Base-by-base conservation (phyloP, 2,113 vertebrate genomes). In the Gallinago undulata region DNA sequence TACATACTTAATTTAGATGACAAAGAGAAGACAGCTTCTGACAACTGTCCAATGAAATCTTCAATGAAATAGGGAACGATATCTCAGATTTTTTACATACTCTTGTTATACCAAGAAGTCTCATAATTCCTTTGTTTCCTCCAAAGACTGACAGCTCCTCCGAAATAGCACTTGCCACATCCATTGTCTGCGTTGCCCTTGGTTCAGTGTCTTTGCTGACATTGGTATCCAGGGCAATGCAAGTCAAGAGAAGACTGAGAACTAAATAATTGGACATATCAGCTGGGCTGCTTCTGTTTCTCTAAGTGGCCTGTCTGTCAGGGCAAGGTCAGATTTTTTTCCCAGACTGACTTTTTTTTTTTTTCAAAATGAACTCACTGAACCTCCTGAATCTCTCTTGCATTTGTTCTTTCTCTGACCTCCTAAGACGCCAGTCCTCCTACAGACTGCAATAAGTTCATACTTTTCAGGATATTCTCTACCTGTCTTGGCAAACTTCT, bases 1-100 rank as follows among this genome's bases (percentile, higher is more conserved):
- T 96, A 93, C 37, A 10, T 90, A 84, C 55, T 95, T 96, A 93
- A 95, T 96, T 95, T 84, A 93, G 77, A 91, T 75, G 78, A 93
- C 87, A 94, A 96, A 96, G 57, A 91, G 50, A 56, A 95, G 73
- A 79, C 37, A 59, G 83, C 70, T 94, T 96, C 86, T 95, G 90
- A 96, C 66, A 95, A 94, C 77, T 89, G 79, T 84, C 89, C 94
- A 93, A 72, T 70, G 47, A 86, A 88, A 96, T 93, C 84, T 82
- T 79, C 37, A 88, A 84, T 66, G 79, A 86, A 95, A 89, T 35
- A 13, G 35, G 37, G 50, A 96, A 88, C 51, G 75, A 57, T 94
- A 91, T 75, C 84, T 95, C 57, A 28, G 41, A 74, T 66, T 84
- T 93, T 84, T 96, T 77, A 59, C 47, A 55, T 87, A 68, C 47